Evolutionary conservation across 2,113 vertebrate species (phyloP).

Genomic region (Psilopogon haemacephalus): DNA sequence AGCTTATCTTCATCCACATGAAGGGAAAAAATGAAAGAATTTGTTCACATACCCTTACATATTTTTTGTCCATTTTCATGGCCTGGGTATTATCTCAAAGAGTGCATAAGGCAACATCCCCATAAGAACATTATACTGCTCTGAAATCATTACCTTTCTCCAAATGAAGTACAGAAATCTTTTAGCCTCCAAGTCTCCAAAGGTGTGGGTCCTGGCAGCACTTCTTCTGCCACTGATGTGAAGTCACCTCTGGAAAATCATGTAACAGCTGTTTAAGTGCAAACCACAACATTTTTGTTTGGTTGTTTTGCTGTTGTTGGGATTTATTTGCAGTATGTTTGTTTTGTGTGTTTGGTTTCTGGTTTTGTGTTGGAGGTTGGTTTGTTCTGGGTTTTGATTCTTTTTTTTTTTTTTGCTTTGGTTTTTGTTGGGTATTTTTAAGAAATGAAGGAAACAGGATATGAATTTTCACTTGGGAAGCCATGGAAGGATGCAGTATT

Average conservation of each 20-base stretch:
- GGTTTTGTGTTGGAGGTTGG: too few relatives aligned
- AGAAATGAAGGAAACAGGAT: not conserved
- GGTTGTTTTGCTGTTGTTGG: too few relatives aligned
- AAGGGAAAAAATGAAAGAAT: not conserved
- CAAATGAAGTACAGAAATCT: not conserved
- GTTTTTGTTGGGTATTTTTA: not conserved
- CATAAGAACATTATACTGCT: not conserved
- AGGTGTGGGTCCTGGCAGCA: not conserved
- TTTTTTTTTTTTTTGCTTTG: too few relatives aligned
- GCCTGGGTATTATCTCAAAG: too few relatives aligned
- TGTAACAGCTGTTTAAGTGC: not conserved
- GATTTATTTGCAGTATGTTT: too few relatives aligned
- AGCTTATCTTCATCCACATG: not conserved
- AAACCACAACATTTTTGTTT: not conserved
- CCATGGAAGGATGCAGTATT: not conserved
- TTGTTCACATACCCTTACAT: not conserved
- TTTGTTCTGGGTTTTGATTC: too few relatives aligned
- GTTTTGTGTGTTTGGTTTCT: too few relatives aligned
- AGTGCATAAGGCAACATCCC: not conserved
- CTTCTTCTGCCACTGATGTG: not conserved
- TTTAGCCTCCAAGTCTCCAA: not conserved
- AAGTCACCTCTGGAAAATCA: not conserved
- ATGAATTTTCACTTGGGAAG: not conserved
- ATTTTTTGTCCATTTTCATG: not conserved
- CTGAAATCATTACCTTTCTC: not conserved